A percentile compares a stretch with the other conserved stretches of the same genome.
Evolutionary conservation across 2,797 vertebrate species (phyloP).

Genomic region (Rhincodon typus): DNA sequence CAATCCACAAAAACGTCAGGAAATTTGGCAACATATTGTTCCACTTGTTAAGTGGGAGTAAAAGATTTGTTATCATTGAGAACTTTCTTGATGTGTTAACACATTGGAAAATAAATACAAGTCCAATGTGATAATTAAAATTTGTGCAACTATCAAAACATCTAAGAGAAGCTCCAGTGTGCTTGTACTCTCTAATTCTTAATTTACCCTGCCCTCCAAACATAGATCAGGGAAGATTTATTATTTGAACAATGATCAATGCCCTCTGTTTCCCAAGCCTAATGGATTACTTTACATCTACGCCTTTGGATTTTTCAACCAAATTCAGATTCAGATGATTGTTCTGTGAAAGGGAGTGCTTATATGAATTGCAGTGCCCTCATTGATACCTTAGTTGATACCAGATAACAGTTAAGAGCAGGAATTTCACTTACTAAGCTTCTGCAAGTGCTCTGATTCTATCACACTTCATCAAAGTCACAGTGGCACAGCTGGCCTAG

Average conservation of each 20-base stretch:
- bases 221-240: not conserved
- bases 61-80: not conserved
- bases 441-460: not conserved
- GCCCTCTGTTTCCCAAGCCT: not conserved
- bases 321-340: no score
- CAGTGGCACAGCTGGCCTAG: no score
- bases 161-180: not conserved
- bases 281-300: not conserved
- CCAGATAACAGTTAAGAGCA: not conserved
- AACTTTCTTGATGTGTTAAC: not conserved
- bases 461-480: not conserved
- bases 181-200: not conserved
- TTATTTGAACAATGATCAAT: not conserved
- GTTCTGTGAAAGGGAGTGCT: no score
- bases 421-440: not conserved
- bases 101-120: not conserved
- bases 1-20: not conserved
- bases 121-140: not conserved
- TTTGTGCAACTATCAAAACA: no score
- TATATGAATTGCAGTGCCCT: not conserved
- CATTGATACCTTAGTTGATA: not conserved
- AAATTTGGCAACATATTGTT: not conserved
- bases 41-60: not conserved
- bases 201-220: not conserved
- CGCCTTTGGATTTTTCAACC: no score